Conservation (phyloP, 2,797 vertebrate genomes). For the Molossus molossus region DNA sequence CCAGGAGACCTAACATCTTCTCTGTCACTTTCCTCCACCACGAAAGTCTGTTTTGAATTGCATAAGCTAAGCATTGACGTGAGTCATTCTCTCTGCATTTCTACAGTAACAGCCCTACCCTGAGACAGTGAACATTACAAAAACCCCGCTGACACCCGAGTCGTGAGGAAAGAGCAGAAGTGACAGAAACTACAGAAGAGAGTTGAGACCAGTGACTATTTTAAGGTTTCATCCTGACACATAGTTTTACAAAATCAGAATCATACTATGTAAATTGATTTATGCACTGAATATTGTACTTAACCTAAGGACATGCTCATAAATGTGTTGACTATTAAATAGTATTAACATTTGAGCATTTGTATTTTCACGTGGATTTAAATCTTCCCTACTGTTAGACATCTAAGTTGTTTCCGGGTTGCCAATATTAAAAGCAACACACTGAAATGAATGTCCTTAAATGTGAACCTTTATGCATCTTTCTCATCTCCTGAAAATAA, state of each 20-base stretch:
- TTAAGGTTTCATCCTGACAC: not conserved
- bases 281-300: not conserved
- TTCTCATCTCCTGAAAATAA: constrained; percentile 33
- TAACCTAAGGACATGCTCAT: not conserved
- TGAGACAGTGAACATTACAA: not conserved
- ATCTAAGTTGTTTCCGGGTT: not conserved
- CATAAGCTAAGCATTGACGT: not conserved
- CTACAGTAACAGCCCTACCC: not conserved
- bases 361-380: not conserved
- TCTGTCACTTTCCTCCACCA: not conserved
- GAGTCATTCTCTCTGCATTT: not conserved
- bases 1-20: not conserved
- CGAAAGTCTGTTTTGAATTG: not conserved
- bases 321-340: not conserved
- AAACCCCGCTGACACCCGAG: not conserved
- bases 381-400: not conserved
- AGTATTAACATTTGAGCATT: not conserved
- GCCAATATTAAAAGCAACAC: constrained; percentile 2
- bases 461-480: not conserved
- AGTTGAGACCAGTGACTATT: not conserved
- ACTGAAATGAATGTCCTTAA: not conserved
- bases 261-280: not conserved
- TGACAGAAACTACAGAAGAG: not conserved
- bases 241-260: not conserved
- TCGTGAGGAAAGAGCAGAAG: not conserved